Conservation (phyloP, 1,140 invertebrate species). For the Subanguina moxae region DNA sequence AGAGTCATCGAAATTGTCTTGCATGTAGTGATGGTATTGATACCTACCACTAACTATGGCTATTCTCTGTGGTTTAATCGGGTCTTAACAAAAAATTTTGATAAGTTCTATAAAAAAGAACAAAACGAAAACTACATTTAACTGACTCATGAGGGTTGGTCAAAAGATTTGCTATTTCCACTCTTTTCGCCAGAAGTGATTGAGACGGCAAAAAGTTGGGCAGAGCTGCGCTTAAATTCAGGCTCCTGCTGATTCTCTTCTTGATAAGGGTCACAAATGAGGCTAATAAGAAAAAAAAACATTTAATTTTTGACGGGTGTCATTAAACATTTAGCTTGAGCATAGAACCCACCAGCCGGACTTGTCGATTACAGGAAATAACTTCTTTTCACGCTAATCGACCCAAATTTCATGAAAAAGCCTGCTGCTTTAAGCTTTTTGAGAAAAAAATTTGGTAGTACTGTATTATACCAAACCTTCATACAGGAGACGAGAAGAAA, state of each 20-base stretch:
- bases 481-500: too few relatives aligned
- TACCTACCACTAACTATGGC: constrained; percentile 78
- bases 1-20: constrained; percentile 86
- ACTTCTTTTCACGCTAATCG: too few relatives aligned
- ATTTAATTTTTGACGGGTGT: too few relatives aligned
- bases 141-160: constrained; percentile 2
- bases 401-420: too few relatives aligned
- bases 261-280: too few relatives aligned
- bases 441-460: too few relatives aligned
- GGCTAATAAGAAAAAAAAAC: too few relatives aligned
- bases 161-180: background rate
- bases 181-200: background rate
- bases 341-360: too few relatives aligned
- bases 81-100: background rate
- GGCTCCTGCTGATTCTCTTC: background rate
- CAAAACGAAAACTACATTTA: background rate
- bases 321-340: too few relatives aligned
- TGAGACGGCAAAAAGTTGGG: background rate
- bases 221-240: background rate
- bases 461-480: too few relatives aligned
- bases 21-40: constrained; percentile 92
- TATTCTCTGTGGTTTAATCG: constrained; percentile 3
- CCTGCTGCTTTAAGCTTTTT: too few relatives aligned
- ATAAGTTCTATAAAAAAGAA: background rate
- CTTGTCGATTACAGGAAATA: too few relatives aligned